Evolutionary conservation across 2,797 vertebrate genomes (phyloP), one percentile per base, ranked within the genome.

Genomic region (Otolemur crassicaudatus): DNA sequence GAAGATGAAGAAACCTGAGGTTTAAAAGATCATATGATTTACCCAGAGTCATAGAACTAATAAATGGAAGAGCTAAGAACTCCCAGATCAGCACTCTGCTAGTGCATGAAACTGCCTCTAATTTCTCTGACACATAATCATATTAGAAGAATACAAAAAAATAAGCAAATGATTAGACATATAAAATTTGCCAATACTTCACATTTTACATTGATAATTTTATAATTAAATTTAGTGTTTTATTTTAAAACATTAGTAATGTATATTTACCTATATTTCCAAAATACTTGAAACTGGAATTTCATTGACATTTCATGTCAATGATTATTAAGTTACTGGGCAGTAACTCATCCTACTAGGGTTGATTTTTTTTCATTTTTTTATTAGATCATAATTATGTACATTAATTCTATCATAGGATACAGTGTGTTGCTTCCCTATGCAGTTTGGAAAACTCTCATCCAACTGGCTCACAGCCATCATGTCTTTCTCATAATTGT

Each of bases 321-420:
- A 73, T 97, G 97, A 98, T 61, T 81, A 87, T 92, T 97, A 97
- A 96, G 94, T 96, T 93, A 85, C 92, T 94, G 98, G 94, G 95
- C 93, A 96, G 92, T 97, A 96, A 94, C 87, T 97, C 87, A 96
- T 75, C 91, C 97, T 37, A 82, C 40, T 40, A 40, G 40, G 40
- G 40, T 40, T 40, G 40, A 40, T 40, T 40, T 40, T 40, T 40
- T 40, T 40, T 40, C 40, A 40, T 40, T 40, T 40, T 40, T 40
- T 40, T 40, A 40, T 40, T 40, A 40, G 40, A 40, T 40, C 40
- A 40, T 40, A 40, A 40, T 40, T 40, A 4, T 40, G 40, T 40
- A 40, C 40, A 40, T 40, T 40, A 40, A 40, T 40, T 40, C 40
- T 40, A 40, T 40, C 40, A 40, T 40, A 40, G 40, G 40, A 40